phyloP scores from a whole-genome alignment of 2,888 invertebrate species.

The Coelopa pilipes region DNA sequence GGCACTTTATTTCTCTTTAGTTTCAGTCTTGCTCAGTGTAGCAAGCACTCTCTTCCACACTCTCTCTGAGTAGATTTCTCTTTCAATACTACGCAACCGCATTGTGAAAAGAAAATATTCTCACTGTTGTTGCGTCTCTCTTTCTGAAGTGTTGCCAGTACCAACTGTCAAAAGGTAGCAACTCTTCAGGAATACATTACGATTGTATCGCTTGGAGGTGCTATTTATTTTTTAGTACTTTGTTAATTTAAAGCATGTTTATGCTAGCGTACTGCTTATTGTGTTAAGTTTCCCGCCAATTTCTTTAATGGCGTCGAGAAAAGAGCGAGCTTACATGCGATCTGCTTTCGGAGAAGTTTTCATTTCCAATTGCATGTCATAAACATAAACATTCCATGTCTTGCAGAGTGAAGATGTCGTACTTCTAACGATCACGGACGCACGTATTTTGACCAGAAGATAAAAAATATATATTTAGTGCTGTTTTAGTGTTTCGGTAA shows the following conservation, averaged over 20 bases:
- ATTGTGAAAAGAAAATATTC: conserved; percentile 12
- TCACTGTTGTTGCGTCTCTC: not conserved
- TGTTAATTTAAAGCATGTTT: conserved; percentile 29
- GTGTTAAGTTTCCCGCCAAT: conserved; percentile 37
- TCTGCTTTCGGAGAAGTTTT: too few species aligned
- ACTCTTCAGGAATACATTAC: conserved; percentile 1
- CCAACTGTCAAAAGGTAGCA: conserved; percentile 8
- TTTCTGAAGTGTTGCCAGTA: conserved; percentile 31
- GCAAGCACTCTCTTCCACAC: not conserved
- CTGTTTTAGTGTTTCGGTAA: too few species aligned
- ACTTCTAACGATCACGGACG: too few species aligned
- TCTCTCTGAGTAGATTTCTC: not conserved
- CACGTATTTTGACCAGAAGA: too few species aligned
- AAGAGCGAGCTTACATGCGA: too few species aligned
- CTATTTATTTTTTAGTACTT: conserved; percentile 18
- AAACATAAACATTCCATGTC: too few species aligned
- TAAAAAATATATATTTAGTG: too few species aligned
- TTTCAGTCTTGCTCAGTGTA: not conserved
- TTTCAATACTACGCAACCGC: conserved; percentile 36
- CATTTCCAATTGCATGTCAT: too few species aligned
- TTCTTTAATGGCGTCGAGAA: conserved; percentile 8
- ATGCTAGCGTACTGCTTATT: conserved; percentile 29
- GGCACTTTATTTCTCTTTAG: conserved; percentile 27
- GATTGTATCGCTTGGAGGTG: conserved; percentile 4
- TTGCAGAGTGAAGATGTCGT: not conserved